Percentiles rank a stretch among this genome's conserved stretches.
phyloP scores from a whole-genome alignment of 2,888 invertebrate genomes.

The Agelastica alni region DNA sequence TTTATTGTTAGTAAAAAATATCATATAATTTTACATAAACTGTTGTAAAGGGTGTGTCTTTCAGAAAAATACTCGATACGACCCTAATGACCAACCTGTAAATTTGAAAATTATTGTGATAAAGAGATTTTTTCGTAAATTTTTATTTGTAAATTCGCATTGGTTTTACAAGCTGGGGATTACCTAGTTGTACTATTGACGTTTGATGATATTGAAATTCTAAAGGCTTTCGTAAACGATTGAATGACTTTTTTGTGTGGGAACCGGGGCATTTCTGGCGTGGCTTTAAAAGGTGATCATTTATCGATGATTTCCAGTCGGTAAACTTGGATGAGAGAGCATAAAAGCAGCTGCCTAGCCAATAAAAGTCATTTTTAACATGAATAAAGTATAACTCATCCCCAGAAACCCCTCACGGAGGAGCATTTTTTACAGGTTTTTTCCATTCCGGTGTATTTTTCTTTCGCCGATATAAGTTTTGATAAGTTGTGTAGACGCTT shows the following conservation, averaged over 20 bases:
- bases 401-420: constrained; percentile 20
- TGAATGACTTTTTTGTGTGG: not conserved
- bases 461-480: constrained; percentile 31
- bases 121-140: no score
- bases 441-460: constrained; percentile 6
- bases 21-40: no score
- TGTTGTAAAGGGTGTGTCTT: no score
- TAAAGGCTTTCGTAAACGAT: no score
- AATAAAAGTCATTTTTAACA: constrained; percentile 11
- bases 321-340: not conserved
- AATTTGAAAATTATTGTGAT: no score
- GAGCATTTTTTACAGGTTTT: constrained; percentile 5
- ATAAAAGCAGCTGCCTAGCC: constrained; percentile 9
- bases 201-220: no score
- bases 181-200: no score
- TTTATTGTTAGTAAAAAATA: no score
- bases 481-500: constrained; percentile 48
- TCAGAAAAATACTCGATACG: no score
- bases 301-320: not conserved
- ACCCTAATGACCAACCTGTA: no score
- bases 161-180: no score
- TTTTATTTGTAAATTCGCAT: no score
- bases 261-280: not conserved
- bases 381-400: constrained; percentile 6
- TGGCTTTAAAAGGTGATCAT: not conserved